Conservation (phyloP, 2,113 vertebrate genomes). For the Saccopteryx bilineata region DNA sequence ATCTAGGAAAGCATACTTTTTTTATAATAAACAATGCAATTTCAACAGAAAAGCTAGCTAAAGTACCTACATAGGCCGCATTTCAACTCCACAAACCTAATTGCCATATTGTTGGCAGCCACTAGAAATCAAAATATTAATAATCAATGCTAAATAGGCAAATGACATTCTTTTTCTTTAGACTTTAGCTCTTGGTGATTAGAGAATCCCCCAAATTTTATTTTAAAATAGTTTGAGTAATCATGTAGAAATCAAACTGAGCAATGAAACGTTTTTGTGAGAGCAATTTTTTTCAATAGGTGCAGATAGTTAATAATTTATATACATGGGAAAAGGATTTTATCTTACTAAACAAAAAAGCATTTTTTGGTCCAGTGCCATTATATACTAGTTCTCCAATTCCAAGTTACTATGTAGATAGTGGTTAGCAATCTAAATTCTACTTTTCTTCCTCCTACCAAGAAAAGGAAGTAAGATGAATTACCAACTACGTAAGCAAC, state of each 20-base stretch:
- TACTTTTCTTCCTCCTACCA: not conserved
- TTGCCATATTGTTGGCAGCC: not conserved
- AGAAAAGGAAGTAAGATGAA: slow-evolving; percentile 10
- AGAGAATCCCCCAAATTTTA: not conserved
- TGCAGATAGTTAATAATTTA: not conserved
- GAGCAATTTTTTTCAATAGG: slow-evolving; percentile 1
- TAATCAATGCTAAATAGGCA: not conserved
- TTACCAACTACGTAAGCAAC: slow-evolving; percentile 8
- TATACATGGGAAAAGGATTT: not conserved
- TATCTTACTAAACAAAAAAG: not conserved
- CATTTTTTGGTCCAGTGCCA: not conserved
- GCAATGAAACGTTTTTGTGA: slow-evolving; percentile 6
- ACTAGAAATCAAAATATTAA: slow-evolving; percentile 6
- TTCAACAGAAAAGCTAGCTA: slow-evolving; percentile 22
- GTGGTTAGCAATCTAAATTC: slow-evolving; percentile 19
- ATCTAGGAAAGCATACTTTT: not conserved
- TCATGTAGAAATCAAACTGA: not conserved
- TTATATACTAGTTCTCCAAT: not conserved
- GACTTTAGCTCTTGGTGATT: not conserved
- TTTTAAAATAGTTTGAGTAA: slow-evolving; percentile 12
- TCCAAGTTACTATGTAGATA: not conserved
- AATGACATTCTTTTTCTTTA: not conserved
- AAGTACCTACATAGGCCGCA: not conserved
- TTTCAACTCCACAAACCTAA: not conserved
- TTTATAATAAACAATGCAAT: slow-evolving; percentile 40